These are phyloP conservation scores for Drosophila kurseongensis DNA, from an alignment of 1,140 invertebrate species.

Conservation along the genomic window DNA sequence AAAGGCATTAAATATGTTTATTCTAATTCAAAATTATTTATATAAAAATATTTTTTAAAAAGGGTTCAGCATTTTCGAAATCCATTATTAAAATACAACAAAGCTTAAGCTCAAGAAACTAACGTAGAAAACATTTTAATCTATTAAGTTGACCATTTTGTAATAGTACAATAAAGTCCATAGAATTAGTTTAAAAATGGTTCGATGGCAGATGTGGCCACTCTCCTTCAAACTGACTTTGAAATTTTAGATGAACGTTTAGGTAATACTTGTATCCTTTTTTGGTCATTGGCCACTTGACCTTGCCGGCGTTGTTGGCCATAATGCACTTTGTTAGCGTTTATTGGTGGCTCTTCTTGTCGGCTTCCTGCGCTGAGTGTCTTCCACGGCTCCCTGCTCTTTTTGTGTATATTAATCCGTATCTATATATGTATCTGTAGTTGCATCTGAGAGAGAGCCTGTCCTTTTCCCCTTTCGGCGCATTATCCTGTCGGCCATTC, in stretches of 20 bases:
- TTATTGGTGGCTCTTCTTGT: slow-evolving; percentile 52
- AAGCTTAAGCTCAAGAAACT: too few relatives aligned
- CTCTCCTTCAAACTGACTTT: neutral
- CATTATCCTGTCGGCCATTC: slow-evolving; percentile 62
- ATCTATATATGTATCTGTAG: slow-evolving; percentile 23
- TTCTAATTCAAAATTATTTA: too few relatives aligned
- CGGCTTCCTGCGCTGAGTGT: slow-evolving; percentile 4
- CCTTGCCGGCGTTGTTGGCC: slow-evolving; percentile 25
- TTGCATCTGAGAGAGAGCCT: slow-evolving; percentile 11
- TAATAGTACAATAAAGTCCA: neutral
- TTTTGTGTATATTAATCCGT: neutral
- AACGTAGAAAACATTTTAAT: neutral
- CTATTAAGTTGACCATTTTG: slow-evolving; percentile 2
- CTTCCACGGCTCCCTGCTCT: slow-evolving; percentile 9
- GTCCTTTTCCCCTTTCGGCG: slow-evolving; percentile 24
- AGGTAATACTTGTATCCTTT: slow-evolving; percentile 4
- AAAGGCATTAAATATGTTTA: too few relatives aligned
- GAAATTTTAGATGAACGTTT: neutral
- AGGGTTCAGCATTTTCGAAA: too few relatives aligned
- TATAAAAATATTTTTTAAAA: too few relatives aligned
- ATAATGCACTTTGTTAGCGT: slow-evolving; percentile 36
- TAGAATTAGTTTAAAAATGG: slow-evolving; percentile 3
- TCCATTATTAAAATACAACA: too few relatives aligned
- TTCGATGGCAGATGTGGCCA: slow-evolving; percentile 8
- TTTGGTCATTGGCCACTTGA: slow-evolving; percentile 27